Conservation (phyloP, 2,888 invertebrate genomes). For the Rhamphomyia laevipes region DNA sequence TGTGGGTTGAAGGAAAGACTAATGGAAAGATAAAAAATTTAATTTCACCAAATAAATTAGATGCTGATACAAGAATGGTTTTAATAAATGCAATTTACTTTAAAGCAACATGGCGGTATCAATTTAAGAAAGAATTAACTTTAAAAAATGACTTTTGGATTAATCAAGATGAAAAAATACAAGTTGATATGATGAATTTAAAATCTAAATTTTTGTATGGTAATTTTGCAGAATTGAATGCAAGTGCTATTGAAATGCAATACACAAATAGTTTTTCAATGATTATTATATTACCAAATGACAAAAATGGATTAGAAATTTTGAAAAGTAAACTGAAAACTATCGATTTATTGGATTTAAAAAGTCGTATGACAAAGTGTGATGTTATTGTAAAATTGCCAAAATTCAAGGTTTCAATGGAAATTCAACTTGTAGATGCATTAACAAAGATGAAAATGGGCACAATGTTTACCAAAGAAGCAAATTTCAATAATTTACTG, state of each 20-base stretch:
- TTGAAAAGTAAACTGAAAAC: no score
- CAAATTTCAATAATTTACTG: constrained; percentile 54
- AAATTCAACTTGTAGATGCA: constrained; percentile 46
- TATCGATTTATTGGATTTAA: no score
- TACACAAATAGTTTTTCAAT: constrained; percentile 60
- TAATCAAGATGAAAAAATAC: constrained; percentile 37
- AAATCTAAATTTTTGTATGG: constrained; percentile 24
- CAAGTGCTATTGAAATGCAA: constrained; percentile 47
- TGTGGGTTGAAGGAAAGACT: constrained; percentile 70
- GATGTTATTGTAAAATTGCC: constrained; percentile 50
- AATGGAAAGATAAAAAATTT: constrained; percentile 70
- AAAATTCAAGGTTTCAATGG: constrained; percentile 72
- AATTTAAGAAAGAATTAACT: constrained; percentile 50
- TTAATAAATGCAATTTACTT: constrained; percentile 81
- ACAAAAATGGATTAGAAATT: constrained; percentile 55
- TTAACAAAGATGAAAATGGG: constrained; percentile 58
- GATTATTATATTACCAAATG: constrained; percentile 62
- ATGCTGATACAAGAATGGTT: constrained; percentile 49
- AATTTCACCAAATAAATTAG: constrained; percentile 44
- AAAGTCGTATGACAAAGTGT: no score
- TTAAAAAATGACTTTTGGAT: constrained; percentile 52
- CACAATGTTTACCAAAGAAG: constrained; percentile 44
- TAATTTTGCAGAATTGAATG: constrained; percentile 20
- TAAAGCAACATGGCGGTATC: constrained; percentile 62
- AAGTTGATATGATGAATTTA: constrained; percentile 59